Evolutionary conservation across 2,888 invertebrate genomes (phyloP), one percentile per base, ranked within the genome.

Genomic region (Nemoura dubitans): DNA sequence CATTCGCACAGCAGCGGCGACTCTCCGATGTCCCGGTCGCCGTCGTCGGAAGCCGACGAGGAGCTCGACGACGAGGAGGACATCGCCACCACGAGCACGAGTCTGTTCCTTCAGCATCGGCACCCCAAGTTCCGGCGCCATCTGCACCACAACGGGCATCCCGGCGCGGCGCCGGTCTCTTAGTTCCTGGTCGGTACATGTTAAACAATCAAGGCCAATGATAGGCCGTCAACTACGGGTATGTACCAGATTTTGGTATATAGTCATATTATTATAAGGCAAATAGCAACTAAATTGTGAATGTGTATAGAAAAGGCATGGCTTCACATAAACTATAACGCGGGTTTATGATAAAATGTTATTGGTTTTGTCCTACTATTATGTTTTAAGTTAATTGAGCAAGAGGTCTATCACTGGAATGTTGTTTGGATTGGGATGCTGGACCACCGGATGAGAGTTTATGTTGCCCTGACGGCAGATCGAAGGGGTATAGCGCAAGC

Each of bases 11-110:
- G 92, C 89, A 92, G 92, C 87, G 92, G 92, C 0, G 91, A 90
- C 85, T 90, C 90, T 14, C 89, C 89, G 16, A 85, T 88, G 81
- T 91, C 92, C 0, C 91, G 91, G 76, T 93, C 93, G 0, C 93
- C 93, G 0, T 92, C 92, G 92, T 92, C 84, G n/a, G 92, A 92
- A 83, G 92, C 92, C 84, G 90, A 90, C 0, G 91, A 91, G 5
- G 92, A 94, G 83, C 94, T 94, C 43, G 92, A 93, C 30, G 93
- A 93, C 28, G 92, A 93, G 86, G 93, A 94, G 85, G 90, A 93
- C 10, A 76, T 30, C 93, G 93, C 88, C 93, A 94, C 87, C 89
- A 90, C 25, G 92, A 93, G 0, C 92, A 83, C 93, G 36, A 91
- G 92, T 28, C 89, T 94, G 14, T 94, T 94, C 89, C 91, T 93